These are phyloP conservation scores for Salarias fasciatus DNA, from an alignment of 2,797 vertebrate genomes.

Conservation along the genomic window DNA sequence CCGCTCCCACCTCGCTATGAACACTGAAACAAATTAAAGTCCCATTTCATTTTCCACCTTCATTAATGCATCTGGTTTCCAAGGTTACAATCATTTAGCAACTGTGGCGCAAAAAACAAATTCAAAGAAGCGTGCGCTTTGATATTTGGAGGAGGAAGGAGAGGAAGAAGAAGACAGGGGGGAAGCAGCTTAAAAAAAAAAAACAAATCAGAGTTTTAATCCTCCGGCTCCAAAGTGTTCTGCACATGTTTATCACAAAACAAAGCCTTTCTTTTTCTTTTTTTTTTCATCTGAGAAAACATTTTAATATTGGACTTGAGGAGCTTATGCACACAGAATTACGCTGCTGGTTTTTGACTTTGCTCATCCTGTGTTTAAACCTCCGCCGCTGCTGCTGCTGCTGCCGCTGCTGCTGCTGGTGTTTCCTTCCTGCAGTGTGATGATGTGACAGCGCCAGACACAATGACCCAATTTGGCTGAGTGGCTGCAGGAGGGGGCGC, in stretches of 20 bases:
- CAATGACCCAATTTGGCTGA: constrained; percentile 79
- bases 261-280: constrained; percentile 43
- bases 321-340: constrained; percentile 53
- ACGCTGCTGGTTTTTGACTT: background rate
- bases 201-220: constrained; percentile 60
- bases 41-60: constrained; percentile 82
- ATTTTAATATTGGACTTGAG: constrained; percentile 68
- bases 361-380: constrained; percentile 29
- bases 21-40: constrained; percentile 82
- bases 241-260: constrained; percentile 70
- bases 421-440: constrained; percentile 67
- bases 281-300: constrained; percentile 63
- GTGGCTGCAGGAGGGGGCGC: constrained; percentile 51
- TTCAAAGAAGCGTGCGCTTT: constrained; percentile 67
- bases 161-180: constrained; percentile 40
- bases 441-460: constrained; percentile 73
- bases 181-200: constrained; percentile 56
- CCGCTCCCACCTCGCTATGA: constrained; percentile 78
- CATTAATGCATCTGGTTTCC: constrained; percentile 82
- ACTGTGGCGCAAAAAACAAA: constrained; percentile 78
- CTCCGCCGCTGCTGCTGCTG: too few species aligned
- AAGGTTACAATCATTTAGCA: constrained; percentile 81
- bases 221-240: constrained; percentile 62
- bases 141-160: constrained; percentile 66
- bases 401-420: too few species aligned